Percentiles rank a stretch among this genome's conserved stretches.
Evolutionary conservation across 2,113 vertebrate species (phyloP).

Genomic region (Brachypteracias leptosomus): DNA sequence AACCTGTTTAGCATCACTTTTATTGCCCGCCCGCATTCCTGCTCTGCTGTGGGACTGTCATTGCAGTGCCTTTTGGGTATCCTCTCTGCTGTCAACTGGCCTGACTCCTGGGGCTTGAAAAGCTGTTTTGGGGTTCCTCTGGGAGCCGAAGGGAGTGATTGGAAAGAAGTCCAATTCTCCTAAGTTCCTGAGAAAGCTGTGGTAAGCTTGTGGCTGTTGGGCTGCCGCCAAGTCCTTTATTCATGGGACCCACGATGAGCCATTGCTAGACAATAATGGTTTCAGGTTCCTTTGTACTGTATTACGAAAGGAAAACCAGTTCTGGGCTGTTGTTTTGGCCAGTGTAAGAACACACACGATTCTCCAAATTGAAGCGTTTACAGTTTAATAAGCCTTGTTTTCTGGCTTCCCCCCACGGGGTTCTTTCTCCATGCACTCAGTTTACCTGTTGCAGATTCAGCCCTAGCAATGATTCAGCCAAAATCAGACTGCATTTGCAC

Average conservation of each 20-base stretch:
- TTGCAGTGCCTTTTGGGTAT: constrained; percentile 13
- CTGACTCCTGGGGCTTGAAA: neutral
- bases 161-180: neutral
- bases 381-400: neutral
- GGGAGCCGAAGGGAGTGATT: constrained; percentile 25
- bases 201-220: constrained; percentile 35
- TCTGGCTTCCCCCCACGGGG: rapidly evolving
- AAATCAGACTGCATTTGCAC: neutral
- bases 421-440: neutral
- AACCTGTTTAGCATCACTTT: constrained; percentile 6
- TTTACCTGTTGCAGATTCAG: neutral
- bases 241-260: neutral
- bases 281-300: constrained; percentile 16
- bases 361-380: neutral
- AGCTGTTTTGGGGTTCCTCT: constrained; percentile 21
- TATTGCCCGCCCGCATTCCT: neutral
- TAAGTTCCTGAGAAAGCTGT: constrained; percentile 22
- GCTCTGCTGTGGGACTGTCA: neutral
- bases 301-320: neutral
- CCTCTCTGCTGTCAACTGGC: constrained; percentile 8
- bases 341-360: neutral
- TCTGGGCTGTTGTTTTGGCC: neutral
- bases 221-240: constrained; percentile 13
- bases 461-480: neutral
- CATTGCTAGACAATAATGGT: neutral